Evolutionary conservation across 1,140 invertebrate species (phyloP).

Genomic region (Leptonema lineaticorne): DNA sequence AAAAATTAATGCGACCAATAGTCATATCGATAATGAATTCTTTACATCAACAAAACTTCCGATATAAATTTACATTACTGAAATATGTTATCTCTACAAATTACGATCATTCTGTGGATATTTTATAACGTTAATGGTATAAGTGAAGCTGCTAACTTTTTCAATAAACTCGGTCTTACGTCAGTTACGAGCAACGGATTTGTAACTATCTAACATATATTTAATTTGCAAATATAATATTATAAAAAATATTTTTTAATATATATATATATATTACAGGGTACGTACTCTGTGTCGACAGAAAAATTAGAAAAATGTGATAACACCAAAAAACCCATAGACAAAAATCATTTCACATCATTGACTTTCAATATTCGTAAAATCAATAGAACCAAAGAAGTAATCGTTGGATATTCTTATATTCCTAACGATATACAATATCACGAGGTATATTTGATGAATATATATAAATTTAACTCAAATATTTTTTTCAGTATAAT

Average conservation of each 20-base stretch:
- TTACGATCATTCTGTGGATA: no score
- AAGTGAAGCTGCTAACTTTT: background rate
- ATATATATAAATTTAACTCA: background rate
- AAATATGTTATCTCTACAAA: no score
- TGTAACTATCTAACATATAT: background rate
- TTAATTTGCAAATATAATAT: background rate
- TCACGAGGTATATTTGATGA: background rate
- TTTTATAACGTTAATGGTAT: no score
- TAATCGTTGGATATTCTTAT: background rate
- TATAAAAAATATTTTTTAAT: background rate
- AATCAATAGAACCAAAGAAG: slow-evolving; percentile 4
- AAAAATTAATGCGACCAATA: no score
- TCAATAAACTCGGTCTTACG: background rate
- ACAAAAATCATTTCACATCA: background rate
- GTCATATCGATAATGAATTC: no score
- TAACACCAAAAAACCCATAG: background rate
- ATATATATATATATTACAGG: background rate
- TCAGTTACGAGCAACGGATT: background rate
- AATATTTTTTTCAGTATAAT: background rate
- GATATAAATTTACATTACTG: no score
- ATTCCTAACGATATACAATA: background rate
- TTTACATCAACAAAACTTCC: no score
- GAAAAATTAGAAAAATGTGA: slow-evolving; percentile 8
- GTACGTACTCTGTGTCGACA: background rate
- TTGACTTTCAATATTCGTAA: background rate